These are phyloP conservation scores for Lepisosteus oculatus DNA, from an alignment of 2,113 vertebrate genomes.

Conservation along the genomic window DNA sequence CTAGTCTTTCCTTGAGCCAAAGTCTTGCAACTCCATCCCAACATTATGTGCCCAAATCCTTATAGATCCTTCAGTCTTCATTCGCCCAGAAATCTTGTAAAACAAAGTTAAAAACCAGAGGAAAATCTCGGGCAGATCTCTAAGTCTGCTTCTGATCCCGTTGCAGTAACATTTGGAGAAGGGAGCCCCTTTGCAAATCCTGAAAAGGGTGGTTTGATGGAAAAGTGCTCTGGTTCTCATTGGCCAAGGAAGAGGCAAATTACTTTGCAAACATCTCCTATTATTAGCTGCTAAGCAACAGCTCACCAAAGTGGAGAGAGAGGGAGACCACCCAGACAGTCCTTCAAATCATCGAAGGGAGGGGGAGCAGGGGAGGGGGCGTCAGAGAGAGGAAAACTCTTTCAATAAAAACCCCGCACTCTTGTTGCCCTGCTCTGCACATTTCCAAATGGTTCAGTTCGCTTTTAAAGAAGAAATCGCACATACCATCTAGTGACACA, in stretches of 20 bases:
- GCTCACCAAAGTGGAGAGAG: conserved; percentile 79
- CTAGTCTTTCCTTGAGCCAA: conserved; percentile 71
- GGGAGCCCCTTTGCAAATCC: conserved; percentile 67
- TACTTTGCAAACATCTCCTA: conserved; percentile 86
- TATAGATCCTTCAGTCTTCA: conserved; percentile 71
- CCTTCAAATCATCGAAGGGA: conserved; percentile 57
- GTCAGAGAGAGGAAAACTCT: conserved; percentile 58
- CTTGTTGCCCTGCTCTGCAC: conserved; percentile 49
- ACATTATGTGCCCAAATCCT: conserved; percentile 79
- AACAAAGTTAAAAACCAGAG: conserved; percentile 52
- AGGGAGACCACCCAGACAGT: conserved; percentile 73
- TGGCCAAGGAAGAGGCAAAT: conserved; percentile 89
- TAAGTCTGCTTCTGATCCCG: conserved; percentile 68
- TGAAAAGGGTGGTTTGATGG: conserved; percentile 81
- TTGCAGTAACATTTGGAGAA: conserved; percentile 74
- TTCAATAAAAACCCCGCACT: conserved; percentile 66
- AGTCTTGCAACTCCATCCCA: conserved; percentile 73
- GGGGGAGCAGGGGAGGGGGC: conserved; percentile 29
- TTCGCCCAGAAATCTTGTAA: conserved; percentile 62
- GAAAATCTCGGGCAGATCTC: conserved; percentile 49
- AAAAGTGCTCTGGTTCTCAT: conserved; percentile 79
- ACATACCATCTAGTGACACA: conserved; percentile 57
- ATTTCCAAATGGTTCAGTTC: conserved; percentile 54
- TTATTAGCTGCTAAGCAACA: conserved; percentile 92
- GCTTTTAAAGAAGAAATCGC: conserved; percentile 45